These are phyloP conservation scores for Corapipo altera DNA, from an alignment of 2,113 vertebrate species.

Conservation along the genomic window DNA sequence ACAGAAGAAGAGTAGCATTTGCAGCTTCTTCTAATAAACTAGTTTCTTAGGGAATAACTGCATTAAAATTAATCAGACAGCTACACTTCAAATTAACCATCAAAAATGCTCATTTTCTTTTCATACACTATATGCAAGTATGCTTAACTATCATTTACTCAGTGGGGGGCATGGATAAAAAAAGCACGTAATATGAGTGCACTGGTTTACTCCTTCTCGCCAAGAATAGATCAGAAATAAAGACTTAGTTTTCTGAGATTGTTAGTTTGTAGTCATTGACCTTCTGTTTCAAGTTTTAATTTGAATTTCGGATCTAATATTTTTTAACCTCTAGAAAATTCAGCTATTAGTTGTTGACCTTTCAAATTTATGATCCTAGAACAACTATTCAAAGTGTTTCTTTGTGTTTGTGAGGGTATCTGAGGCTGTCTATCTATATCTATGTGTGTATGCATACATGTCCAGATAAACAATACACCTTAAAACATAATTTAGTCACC, in stretches of 20 bases:
- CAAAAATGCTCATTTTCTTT: slow-evolving; percentile 40
- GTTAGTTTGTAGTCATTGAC: not conserved
- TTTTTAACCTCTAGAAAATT: not conserved
- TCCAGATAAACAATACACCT: fast-evolving
- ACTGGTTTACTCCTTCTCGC: not conserved
- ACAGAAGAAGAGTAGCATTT: not conserved
- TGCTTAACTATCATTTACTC: slow-evolving; percentile 16
- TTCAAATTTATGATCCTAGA: not conserved
- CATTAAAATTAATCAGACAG: slow-evolving; percentile 41
- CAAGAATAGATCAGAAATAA: not conserved
- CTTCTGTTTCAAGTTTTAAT: not conserved
- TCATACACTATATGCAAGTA: not conserved
- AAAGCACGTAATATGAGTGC: not conserved
- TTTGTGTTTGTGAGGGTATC: fast-evolving
- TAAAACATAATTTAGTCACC: not conserved
- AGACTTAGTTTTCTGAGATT: not conserved
- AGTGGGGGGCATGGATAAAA: not conserved
- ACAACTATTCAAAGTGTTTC: not conserved
- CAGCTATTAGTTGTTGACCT: not conserved
- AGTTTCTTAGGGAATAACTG: slow-evolving; percentile 4
- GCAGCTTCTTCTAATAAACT: slow-evolving; percentile 14
- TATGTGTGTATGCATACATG: not conserved
- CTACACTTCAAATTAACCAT: slow-evolving; percentile 56
- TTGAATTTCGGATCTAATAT: not conserved
- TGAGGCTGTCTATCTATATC: not conserved